A percentile compares a stretch with the other conserved stretches of the same genome.
Evolutionary conservation across 2,113 vertebrate species (phyloP).

Genomic region (Urocolius indicus): DNA sequence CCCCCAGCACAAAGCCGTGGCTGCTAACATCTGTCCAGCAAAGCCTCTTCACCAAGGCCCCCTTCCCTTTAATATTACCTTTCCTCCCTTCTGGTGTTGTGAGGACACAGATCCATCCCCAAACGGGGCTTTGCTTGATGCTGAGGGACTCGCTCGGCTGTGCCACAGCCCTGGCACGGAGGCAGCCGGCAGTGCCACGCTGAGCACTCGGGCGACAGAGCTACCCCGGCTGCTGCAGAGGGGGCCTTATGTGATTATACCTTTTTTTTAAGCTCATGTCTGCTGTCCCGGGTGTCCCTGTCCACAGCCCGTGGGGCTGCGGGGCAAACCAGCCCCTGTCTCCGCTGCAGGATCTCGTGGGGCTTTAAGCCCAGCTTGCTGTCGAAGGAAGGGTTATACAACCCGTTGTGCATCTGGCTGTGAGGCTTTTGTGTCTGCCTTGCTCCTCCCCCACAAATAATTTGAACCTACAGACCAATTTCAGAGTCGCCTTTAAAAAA

Average conservation of each 20-base stretch:
- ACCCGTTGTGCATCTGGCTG: background rate
- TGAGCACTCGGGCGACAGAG: background rate
- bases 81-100: background rate
- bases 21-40: constrained; percentile 55
- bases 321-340: background rate
- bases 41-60: background rate
- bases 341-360: background rate
- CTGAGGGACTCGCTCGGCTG: background rate
- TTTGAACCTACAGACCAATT: background rate
- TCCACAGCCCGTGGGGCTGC: fast-evolving
- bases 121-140: background rate
- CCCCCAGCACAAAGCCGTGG: background rate
- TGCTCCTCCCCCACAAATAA: background rate
- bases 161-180: fast-evolving
- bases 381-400: background rate
- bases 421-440: background rate
- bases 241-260: fast-evolving
- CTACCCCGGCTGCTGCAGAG: background rate
- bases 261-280: background rate
- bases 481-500: background rate
- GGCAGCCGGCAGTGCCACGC: background rate
- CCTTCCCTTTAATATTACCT: background rate
- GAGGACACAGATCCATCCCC: fast-evolving
- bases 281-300: background rate
- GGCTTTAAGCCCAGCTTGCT: background rate